Evolutionary conservation across 2,113 vertebrate genomes (phyloP).

Genomic region (Zapus hudsonius): DNA sequence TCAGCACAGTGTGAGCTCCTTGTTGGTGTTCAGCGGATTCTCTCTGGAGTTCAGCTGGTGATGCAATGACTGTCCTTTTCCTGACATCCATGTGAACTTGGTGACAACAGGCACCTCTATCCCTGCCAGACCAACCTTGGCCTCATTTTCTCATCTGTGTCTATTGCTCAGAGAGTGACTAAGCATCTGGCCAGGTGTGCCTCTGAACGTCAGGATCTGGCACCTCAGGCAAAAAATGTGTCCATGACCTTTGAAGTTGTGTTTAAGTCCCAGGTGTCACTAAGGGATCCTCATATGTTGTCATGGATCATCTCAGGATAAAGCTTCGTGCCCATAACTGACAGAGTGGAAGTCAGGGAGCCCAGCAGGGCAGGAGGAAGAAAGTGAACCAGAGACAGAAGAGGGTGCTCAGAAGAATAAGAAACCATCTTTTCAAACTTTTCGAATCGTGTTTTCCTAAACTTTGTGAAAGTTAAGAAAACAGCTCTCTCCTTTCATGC

Average conservation of each 20-base stretch:
- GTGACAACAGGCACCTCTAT: not conserved
- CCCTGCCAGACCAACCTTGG: not conserved
- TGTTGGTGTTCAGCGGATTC: not conserved
- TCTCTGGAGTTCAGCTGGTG: not conserved
- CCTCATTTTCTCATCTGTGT: not conserved
- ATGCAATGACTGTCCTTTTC: not conserved
- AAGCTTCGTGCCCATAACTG: accelerated
- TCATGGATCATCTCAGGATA: not conserved
- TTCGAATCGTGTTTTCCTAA: not conserved
- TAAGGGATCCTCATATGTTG: accelerated
- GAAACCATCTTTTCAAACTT: not conserved
- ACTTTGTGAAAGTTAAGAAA: not conserved
- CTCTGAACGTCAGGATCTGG: not conserved
- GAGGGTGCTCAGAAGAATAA: not conserved
- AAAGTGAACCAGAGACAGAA: not conserved
- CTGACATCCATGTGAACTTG: no score
- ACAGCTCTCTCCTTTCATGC: conserved; percentile 7
- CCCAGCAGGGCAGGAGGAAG: not conserved
- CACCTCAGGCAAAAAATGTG: not conserved
- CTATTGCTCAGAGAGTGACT: not conserved
- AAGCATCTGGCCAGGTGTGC: no score
- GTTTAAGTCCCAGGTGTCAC: not conserved
- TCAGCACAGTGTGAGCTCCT: not conserved
- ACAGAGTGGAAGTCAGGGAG: not conserved
- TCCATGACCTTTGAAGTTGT: no score